Percentiles rank a stretch among this genome's conserved stretches.
Conservation (phyloP, 1,140 invertebrate species). For the Chlorops oryzae region DNA sequence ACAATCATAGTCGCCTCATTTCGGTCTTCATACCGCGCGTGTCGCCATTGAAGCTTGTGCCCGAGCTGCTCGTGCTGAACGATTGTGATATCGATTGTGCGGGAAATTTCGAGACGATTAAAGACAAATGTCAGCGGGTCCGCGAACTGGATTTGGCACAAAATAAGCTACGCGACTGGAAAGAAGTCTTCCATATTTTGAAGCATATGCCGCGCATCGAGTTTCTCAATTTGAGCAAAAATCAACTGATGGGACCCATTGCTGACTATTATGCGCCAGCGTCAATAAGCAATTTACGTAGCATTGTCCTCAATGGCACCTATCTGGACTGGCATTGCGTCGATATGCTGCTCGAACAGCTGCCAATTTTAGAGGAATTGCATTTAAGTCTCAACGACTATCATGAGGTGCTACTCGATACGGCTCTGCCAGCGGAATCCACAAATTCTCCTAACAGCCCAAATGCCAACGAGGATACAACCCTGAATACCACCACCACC, state of each 20-base stretch:
- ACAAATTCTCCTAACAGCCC: not conserved
- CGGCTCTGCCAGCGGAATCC: constrained; percentile 40
- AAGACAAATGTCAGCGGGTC: constrained; percentile 76
- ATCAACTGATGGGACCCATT: constrained; percentile 65
- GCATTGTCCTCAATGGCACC: constrained; percentile 81
- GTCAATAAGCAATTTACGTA: constrained; percentile 59
- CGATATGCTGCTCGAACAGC: constrained; percentile 64
- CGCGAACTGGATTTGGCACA: constrained; percentile 85
- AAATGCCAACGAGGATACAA: not conserved
- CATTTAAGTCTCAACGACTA: constrained; percentile 87
- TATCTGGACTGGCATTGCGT: constrained; percentile 77
- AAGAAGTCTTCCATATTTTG: constrained; percentile 79
- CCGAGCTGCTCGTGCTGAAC: constrained; percentile 79
- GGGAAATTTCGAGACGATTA: constrained; percentile 70
- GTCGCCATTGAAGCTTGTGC: constrained; percentile 67
- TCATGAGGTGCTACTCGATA: constrained; percentile 55
- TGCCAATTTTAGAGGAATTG: constrained; percentile 77
- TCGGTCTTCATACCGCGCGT: constrained; percentile 78
- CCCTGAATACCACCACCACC: not conserved
- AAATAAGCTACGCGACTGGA: constrained; percentile 79
- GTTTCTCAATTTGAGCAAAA: constrained; percentile 88
- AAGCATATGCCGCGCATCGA: constrained; percentile 79
- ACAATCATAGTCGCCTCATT: constrained; percentile 57
- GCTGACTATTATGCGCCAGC: constrained; percentile 31
- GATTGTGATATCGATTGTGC: constrained; percentile 81